phyloP scores from a whole-genome alignment of 1,140 invertebrate species.

The Mactra quadrangularis region DNA sequence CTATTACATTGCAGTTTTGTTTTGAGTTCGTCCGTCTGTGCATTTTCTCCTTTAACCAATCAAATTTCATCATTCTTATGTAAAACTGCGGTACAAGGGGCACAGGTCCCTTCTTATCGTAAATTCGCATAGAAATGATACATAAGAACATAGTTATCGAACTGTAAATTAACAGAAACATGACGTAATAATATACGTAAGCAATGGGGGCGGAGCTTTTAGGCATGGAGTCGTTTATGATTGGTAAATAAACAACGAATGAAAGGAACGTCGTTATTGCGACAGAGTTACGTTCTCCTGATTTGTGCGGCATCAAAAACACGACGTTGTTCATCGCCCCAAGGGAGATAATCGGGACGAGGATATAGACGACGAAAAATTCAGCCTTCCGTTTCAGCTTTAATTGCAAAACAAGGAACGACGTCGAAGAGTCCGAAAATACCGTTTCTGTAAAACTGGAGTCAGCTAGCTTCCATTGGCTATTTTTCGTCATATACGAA shows the following conservation, averaged over 20 bases:
- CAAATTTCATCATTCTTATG: no score
- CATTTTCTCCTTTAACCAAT: no score
- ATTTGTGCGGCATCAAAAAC: constrained; percentile 86
- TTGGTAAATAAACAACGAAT: constrained; percentile 86
- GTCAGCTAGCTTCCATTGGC: neutral
- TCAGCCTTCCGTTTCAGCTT: constrained; percentile 13
- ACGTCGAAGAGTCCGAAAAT: no score
- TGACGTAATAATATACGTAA: constrained; percentile 74
- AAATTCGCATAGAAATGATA: constrained; percentile 28
- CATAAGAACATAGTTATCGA: constrained; percentile 3
- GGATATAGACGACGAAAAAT: constrained; percentile 85
- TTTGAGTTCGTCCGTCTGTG: no score
- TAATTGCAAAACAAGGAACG: neutral
- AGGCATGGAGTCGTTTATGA: constrained; percentile 86
- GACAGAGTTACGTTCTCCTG: constrained; percentile 86
- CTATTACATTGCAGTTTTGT: no score
- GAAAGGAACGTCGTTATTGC: constrained; percentile 86
- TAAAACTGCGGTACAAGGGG: no score
- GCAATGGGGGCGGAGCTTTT: constrained; percentile 85
- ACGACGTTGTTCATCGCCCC: constrained; percentile 85
- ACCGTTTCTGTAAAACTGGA: no score
- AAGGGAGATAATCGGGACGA: constrained; percentile 86
- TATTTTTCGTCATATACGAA: neutral
- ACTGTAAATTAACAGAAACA: constrained; percentile 43
- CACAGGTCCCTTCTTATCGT: constrained; percentile 21